Evolutionary conservation across 1,140 invertebrate genomes (phyloP), one percentile per base, ranked within the genome.

Genomic region (Macrosteles quadrilineatus): DNA sequence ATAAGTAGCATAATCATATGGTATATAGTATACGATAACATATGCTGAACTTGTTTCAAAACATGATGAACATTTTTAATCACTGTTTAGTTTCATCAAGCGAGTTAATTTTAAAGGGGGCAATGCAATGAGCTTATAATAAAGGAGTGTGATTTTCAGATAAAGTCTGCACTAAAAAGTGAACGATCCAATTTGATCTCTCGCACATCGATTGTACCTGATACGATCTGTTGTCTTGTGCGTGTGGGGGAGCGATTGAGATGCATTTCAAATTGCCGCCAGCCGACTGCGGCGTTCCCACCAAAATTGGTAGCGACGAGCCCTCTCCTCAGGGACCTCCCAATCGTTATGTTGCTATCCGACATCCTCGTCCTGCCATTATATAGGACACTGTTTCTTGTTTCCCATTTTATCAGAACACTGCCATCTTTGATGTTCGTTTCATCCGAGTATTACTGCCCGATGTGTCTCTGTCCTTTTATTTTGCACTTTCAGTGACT

Each of bases 311-410:
- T 19, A 43, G 4, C 40, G 63, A 45, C 27, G 23, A 30, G 55
- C 63, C 23, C 36, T 2, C 32, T 23, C 63, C 40, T 30, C 21
- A 19, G 40, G 63, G 63, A 66, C 36, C 27, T 43, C 9, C 19
- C 32, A 43, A 66, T 66, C 63, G 63, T 66, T 66, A 45, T 45
- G 21, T 66, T 36, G n/a, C 36, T 25, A 25, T 45, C 63, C 40
- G 40, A 17, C 31, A 23, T 17, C 32, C 17, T 6, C 29, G 17
- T 14, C 25, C 32, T 25, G 27, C 27, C 27, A 66, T 66, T 66
- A 66, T 66, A 45, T 66, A 66, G 63, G 36, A 66, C 63, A 66
- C 32, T 66, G 63, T 43, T 43, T 66, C 63, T 66, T 66, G 63
- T 66, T 66, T 43, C 63, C 63, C 36, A 66, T 66, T 66, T 66